Base-by-base conservation (phyloP, 35 echinoderm and acorn worm species). In the Ophioderma brevispina region DNA sequence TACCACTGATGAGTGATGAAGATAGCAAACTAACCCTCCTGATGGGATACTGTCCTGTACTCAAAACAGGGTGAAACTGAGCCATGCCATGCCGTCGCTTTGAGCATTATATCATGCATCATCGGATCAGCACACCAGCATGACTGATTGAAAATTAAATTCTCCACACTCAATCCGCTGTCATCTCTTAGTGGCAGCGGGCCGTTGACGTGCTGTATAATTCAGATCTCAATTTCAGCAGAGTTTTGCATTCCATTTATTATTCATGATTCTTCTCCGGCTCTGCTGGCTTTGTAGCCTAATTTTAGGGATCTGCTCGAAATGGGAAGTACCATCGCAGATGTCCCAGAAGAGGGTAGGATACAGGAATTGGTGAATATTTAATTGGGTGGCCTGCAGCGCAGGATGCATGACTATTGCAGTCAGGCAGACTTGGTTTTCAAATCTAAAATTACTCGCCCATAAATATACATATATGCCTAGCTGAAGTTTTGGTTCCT, bases 181-280 rank as follows among this genome's bases (percentile, higher is more conserved):
- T 70, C 59, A 70, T 70, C 59, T 70, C 28, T 8, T 25, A 4
- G 23, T 70, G 59, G 17, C 59, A 70, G 59, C 28, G 28, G 59
- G 59, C 28, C 59, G 59, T 70, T 70, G 59, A 70, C 59, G 28
- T 70, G 59, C 59, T 70, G 59, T 70, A 70, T 70, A 70, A 70
- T 70, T 70, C 59, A 70, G 59, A 70, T 70, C 59, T 70, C 59
- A 70, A 70, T 70, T 70, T 70, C 59, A 70, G 59, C 59, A 70
- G 59, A 70, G 59, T 70, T 70, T 70, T 70, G 28, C 59, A 70
- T 70, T 2, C 59, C 59, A 70, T 70, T 70, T 30, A 70, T 70
- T 70, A 70, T 70, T 70, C 59, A 70, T 70, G 28, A 70, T 25
- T 4, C 59, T 70, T 70, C 59, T 70, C 2, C 23, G 28, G 28